phyloP scores from a whole-genome alignment of 1,140 invertebrate species.

The Tetramorium simillimum region DNA sequence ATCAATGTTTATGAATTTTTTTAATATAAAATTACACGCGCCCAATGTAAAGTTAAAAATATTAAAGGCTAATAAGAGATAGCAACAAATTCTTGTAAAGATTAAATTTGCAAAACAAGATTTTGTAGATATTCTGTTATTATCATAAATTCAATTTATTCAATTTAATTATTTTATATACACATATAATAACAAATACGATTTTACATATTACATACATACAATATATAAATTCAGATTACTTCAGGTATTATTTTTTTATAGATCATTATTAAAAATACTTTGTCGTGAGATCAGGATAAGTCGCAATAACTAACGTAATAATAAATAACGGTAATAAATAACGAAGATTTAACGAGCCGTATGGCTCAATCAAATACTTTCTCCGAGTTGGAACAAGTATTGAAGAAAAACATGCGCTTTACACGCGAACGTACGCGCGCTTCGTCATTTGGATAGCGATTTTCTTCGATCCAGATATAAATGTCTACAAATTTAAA shows the following conservation, averaged over 20 bases:
- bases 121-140: no score
- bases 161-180: no score
- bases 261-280: neutral
- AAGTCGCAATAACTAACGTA: neutral
- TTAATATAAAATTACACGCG: no score
- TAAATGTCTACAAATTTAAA: neutral
- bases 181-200: no score
- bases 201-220: neutral
- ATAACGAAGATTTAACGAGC: constrained; percentile 17
- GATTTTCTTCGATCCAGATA: neutral
- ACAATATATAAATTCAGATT: neutral
- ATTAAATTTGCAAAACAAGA: no score
- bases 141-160: no score
- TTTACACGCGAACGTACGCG: neutral
- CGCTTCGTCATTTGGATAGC: neutral
- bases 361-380: neutral
- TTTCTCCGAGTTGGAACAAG: neutral
- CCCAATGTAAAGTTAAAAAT: no score
- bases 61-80: no score
- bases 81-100: no score
- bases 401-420: neutral
- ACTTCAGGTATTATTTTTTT: neutral
- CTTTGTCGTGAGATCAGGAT: neutral
- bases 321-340: no score
- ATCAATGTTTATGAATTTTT: no score